Conservation (phyloP, 2,113 vertebrate genomes). For the Ellobius talpinus region DNA sequence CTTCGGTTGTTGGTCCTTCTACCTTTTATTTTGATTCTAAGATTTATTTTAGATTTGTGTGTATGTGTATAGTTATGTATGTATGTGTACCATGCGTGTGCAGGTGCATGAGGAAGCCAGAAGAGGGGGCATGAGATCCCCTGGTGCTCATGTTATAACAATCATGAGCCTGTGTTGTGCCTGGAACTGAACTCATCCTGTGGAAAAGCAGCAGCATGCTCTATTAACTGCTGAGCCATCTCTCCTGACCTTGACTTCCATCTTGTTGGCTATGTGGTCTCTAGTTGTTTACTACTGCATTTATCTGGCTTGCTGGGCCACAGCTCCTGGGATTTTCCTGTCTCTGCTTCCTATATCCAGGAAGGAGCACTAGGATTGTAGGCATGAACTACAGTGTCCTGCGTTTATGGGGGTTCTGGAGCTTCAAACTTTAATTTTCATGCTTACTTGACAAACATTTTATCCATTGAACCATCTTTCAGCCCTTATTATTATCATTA, state of each 20-base stretch:
- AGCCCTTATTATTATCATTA: neutral
- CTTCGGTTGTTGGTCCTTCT: neutral
- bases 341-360: neutral
- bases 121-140: neutral
- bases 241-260: neutral
- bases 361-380: neutral
- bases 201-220: neutral
- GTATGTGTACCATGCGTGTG: neutral
- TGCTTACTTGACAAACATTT: neutral
- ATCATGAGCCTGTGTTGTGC: neutral
- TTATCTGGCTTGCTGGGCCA: neutral
- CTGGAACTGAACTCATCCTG: neutral
- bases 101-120: neutral
- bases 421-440: neutral
- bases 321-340: neutral
- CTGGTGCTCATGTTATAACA: neutral
- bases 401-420: neutral
- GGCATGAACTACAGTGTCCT: neutral
- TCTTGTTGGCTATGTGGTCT: neutral
- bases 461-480: neutral
- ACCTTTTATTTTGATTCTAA: conserved; percentile 1
- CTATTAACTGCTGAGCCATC: neutral
- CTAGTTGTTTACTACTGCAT: neutral
- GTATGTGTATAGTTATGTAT: neutral
- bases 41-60: neutral